Conservation (phyloP, 2,888 invertebrate species). For the Anticlea derivata region DNA sequence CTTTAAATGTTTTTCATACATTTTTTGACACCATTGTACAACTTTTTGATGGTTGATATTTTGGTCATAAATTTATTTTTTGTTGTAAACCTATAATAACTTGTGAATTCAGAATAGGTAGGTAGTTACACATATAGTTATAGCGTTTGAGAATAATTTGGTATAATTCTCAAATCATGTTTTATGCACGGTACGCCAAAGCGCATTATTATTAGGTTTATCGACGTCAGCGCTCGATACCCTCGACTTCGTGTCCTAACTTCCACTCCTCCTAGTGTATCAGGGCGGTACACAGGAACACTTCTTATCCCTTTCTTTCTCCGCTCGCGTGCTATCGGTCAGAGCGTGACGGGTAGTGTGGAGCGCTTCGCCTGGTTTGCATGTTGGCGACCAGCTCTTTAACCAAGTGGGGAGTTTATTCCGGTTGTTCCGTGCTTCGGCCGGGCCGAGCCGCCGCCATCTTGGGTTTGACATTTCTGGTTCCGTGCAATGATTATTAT, state of each 20-base stretch:
- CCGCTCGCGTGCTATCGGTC: conserved; percentile 40
- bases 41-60: too few species aligned
- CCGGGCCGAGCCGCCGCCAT: conserved; percentile 32
- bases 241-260: conserved; percentile 40
- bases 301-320: conserved; percentile 45
- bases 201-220: conserved; percentile 18
- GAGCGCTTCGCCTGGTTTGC: conserved; percentile 42
- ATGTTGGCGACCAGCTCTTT: conserved; percentile 41
- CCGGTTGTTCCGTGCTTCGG: conserved; percentile 54
- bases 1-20: too few species aligned
- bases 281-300: conserved; percentile 6
- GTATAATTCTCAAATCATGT: not conserved
- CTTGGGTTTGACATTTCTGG: conserved; percentile 30
- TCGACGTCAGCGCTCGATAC: conserved; percentile 51
- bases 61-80: too few species aligned
- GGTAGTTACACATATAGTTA: too few species aligned
- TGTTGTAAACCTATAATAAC: too few species aligned
- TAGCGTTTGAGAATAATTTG: not conserved
- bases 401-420: conserved; percentile 63
- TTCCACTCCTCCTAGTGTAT: conserved; percentile 61
- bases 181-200: conserved; percentile 10
- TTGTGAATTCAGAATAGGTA: too few species aligned
- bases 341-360: conserved; percentile 44
- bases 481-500: conserved; percentile 25
- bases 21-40: too few species aligned